Percentiles rank a stretch among this genome's conserved stretches.
Evolutionary conservation across 37 sponge, comb jelly and placozoan genomes (phyloP).

Genomic region (Halichondria panicea): DNA sequence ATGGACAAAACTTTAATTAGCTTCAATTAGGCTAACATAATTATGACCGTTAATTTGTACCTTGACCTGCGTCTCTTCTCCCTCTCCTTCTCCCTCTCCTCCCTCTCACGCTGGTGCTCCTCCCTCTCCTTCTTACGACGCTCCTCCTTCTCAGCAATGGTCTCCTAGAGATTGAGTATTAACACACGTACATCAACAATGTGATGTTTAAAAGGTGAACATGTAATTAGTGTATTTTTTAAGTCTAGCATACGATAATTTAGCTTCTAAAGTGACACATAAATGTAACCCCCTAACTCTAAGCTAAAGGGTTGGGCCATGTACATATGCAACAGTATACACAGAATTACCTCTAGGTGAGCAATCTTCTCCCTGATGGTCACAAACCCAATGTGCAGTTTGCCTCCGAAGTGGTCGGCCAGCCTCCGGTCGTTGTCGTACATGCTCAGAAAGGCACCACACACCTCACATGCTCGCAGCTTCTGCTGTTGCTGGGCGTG

Average conservation of each 20-base stretch:
- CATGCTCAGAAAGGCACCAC: conserved; percentile 99
- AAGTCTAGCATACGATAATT: background rate
- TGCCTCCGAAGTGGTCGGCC: conserved; percentile 99
- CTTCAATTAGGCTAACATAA: too few relatives aligned
- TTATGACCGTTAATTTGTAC: too few relatives aligned
- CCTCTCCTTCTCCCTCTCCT: conserved; percentile 1
- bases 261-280: background rate
- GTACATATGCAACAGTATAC: background rate
- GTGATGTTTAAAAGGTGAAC: background rate
- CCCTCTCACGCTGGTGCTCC: conserved; percentile 35
- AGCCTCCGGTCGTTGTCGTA: conserved; percentile 98
- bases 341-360: conserved; percentile 71
- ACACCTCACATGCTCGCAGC: conserved; percentile 99
- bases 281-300: background rate
- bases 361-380: conserved; percentile 88
- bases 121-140: conserved; percentile 41
- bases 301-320: background rate
- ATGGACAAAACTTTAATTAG: too few relatives aligned
- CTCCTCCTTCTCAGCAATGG: conserved; percentile 28
- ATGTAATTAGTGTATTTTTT: background rate
- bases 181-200: conserved; percentile 4
- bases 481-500: conserved; percentile 95
- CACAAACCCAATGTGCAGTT: conserved; percentile 97
- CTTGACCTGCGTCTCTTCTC: conserved; percentile 17
- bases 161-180: background rate